Base-by-base conservation (phyloP, 2,888 invertebrate genomes). In the Drosophila leonis region DNA sequence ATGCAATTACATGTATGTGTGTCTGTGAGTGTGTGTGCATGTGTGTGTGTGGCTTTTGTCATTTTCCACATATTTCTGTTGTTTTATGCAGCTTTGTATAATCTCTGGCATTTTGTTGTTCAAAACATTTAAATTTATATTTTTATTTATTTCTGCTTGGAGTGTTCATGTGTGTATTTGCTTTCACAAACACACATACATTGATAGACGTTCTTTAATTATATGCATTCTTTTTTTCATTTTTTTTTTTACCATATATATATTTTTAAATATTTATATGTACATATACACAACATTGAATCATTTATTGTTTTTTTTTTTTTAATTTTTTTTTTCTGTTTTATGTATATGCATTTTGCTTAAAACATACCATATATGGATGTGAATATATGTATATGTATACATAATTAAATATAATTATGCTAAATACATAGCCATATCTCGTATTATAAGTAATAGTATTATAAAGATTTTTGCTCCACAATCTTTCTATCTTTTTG, bases 261-360 rank as follows among this genome's bases (percentile, higher is more conserved):
- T 31, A 88, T 82, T 71, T 65, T 69, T 65, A 65, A 72, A 72
- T 80, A 76, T 76, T 69, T 87, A 75, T 90, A 88, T 90, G 68
- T 90, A 86, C 88, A 90, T 90, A 82, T 90, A 82, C 88, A 86
- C 90, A 90, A 86, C 86, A 86, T 85, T 88, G 72, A 86, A 88
- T 88, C 83, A 78, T 80, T 86, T 90, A 88, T 83, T 83, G 75
- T 56, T 71, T 68, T 24, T 24, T 24, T 24, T 24, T 24, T 24
- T 24, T 24, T 24, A 3, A 3, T 24, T 49, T 49, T 44, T 15
- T 18, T 12, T 31, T n/a, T 24, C 64, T 61, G 75, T 64, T 83
- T 72, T 74, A 73, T 79, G 68, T 76, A 68, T 77, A 69, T 71
- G 82, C 62, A 71, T 73, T 78, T 76, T 66, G 83, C 86, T 83